Base-by-base conservation (phyloP, 2,113 vertebrate genomes). In the Trematomus loennbergii region DNA sequence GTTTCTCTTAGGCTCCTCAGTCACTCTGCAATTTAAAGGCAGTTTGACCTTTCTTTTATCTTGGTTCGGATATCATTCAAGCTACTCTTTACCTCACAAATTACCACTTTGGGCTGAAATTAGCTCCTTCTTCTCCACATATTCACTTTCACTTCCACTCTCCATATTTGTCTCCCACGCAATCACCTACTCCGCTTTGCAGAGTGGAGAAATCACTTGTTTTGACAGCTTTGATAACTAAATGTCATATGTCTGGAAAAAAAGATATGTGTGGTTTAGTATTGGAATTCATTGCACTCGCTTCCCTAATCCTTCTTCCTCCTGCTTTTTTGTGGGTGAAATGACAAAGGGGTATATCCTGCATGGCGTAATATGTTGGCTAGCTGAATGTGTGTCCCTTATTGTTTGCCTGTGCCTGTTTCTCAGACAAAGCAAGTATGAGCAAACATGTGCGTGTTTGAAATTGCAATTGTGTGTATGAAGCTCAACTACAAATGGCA, bases 211-310 rank as follows among this genome's bases (percentile, higher is more conserved):
- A 87, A 92, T 88, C 71, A 81, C 66, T 92, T 88, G 81, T 90
- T 91, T 90, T 93, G 92, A 92, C 87, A 89, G 82, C 86, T 88
- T n/a, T 84, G 85, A 92, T 86, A 87, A 86, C 81, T 78, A 91
- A 86, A 92, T 90, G 87, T 88, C 88, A 92, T 49, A 75, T 72
- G 60, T 83, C 87, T 87, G 45, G 58, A 84, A 75, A 72, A 71
- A 85, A 84, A 33, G 50, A 8, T 59, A 83, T 85, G 13, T 72
- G 57, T 67, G 53, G 22, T 76, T 75, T 53, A 54, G 57, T 61
- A 76, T 67, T 83, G 76, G 49, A 72, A 85, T 75, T 84, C 72
- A 72, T 53, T 72, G 57, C 50, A 49, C 79, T 74, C 3, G 5
- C 59, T 58, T 59, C 62, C 54, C 40, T 48, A 57, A 36, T 43